Evolutionary conservation across 2,888 invertebrate species (phyloP).

Genomic region (Lamellibrachia columna): DNA sequence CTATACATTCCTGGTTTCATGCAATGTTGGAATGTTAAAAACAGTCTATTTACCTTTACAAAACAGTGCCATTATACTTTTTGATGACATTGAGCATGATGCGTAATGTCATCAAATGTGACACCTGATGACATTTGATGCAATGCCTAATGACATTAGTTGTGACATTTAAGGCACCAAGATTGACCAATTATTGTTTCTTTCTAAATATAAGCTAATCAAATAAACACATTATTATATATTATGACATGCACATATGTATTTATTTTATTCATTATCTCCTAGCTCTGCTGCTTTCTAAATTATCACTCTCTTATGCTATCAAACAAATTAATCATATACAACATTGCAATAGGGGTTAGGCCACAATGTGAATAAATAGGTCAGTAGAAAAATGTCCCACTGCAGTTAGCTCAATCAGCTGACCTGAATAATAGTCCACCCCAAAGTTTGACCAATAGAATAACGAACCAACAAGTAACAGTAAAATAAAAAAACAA

Average conservation of each 20-base stretch:
- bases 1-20: not conserved
- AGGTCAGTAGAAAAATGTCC: not conserved
- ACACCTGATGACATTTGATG: too few species aligned
- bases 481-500: not conserved
- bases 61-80: too few species aligned
- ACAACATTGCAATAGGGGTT: not conserved
- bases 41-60: too few species aligned
- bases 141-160: too few species aligned
- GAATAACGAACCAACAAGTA: not conserved
- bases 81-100: too few species aligned
- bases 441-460: not conserved
- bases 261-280: not conserved
- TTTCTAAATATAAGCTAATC: too few species aligned
- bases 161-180: too few species aligned
- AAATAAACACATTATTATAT: too few species aligned
- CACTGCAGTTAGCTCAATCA: not conserved
- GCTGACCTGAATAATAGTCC: not conserved
- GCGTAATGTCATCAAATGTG: too few species aligned
- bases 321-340: not conserved
- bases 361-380: not conserved
- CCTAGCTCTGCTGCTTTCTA: not conserved
- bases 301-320: not conserved
- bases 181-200: too few species aligned
- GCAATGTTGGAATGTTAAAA: too few species aligned
- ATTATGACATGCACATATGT: too few species aligned